Conservation (phyloP, 2,888 invertebrate species). For the Acrocyrtus sp. region DNA sequence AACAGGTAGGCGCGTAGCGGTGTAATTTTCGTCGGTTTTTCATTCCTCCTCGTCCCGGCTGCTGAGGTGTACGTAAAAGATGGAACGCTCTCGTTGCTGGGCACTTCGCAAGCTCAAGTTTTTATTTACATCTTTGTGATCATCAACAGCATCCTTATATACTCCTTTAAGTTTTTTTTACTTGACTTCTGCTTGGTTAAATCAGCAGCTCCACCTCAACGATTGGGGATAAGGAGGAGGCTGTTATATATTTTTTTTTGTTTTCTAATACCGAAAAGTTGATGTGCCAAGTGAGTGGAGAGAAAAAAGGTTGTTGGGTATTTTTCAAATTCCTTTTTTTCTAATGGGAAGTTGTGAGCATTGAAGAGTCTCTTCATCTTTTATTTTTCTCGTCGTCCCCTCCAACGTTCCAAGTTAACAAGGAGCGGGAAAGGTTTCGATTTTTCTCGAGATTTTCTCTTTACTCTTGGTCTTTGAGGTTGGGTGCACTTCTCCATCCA, state of each 20-base stretch:
- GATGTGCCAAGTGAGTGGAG: not conserved
- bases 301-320: too few relatives aligned
- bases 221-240: not conserved
- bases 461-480: not conserved
- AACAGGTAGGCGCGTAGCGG: not conserved
- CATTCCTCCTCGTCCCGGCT: not conserved
- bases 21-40: not conserved
- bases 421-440: not conserved
- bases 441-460: not conserved
- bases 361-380: too few relatives aligned
- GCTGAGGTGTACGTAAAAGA: not conserved
- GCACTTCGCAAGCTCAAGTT: not conserved
- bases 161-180: not conserved
- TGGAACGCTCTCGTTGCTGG: too few relatives aligned
- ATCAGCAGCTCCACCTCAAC: too few relatives aligned
- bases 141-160: not conserved
- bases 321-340: too few relatives aligned
- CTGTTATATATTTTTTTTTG: too few relatives aligned
- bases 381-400: not conserved
- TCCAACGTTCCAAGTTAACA: not conserved
- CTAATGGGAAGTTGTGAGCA: too few relatives aligned
- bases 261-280: not conserved
- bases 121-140: constrained; percentile 19
- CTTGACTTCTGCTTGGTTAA: constrained; percentile 16
- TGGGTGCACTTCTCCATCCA: not conserved